Evolutionary conservation across 2,888 invertebrate species (phyloP).

Genomic region (Caenorhabditis drosophilae): DNA sequence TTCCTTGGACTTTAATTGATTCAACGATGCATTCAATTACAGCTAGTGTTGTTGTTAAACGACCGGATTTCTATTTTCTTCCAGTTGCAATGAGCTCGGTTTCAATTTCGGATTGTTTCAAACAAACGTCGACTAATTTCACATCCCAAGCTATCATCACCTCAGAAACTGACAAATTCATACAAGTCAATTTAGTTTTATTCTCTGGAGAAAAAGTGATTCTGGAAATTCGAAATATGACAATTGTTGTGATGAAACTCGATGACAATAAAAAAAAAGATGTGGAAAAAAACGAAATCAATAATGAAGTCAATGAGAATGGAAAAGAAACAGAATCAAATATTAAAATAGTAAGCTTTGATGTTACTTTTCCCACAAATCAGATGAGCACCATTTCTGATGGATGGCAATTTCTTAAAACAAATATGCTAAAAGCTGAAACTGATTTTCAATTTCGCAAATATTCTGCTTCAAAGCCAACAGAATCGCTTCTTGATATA

Average conservation of each 20-base stretch:
- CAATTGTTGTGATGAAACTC: constrained; percentile 37
- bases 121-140: constrained; percentile 10
- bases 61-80: constrained; percentile 35
- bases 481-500: constrained; percentile 36
- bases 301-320: constrained; percentile 4
- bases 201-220: constrained; percentile 19
- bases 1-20: constrained; percentile 44
- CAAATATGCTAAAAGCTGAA: constrained; percentile 6
- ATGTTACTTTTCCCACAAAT: constrained; percentile 29
- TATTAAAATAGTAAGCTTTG: constrained; percentile 37
- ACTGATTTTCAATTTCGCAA: constrained; percentile 14
- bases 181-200: constrained; percentile 40
- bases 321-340: no score
- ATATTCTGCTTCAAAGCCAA: no score
- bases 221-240: constrained; percentile 40
- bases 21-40: constrained; percentile 44
- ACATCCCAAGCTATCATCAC: constrained; percentile 21
- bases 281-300: constrained; percentile 1
- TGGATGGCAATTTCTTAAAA: constrained; percentile 33
- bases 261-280: constrained; percentile 1
- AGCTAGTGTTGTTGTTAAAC: constrained; percentile 21
- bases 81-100: constrained; percentile 39
- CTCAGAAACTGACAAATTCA: constrained; percentile 49
- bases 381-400: constrained; percentile 14
- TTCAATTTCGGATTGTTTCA: constrained; percentile 2